phyloP scores from a whole-genome alignment of 2,797 vertebrate genomes.

The Peromyscus attwateri region DNA sequence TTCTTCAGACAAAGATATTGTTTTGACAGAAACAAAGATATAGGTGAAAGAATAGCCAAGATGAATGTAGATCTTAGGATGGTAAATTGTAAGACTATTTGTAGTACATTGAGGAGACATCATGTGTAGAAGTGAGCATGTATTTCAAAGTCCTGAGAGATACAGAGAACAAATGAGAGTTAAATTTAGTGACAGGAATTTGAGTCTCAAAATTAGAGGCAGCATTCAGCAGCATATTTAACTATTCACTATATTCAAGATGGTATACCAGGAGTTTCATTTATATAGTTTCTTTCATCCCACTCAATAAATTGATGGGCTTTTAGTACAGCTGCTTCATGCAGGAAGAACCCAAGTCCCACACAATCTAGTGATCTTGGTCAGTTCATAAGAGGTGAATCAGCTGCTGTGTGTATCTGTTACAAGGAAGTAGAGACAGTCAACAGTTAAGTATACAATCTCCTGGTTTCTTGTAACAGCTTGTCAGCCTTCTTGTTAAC shows the following conservation, averaged over 20 bases:
- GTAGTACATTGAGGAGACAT: neutral
- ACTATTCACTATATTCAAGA: neutral
- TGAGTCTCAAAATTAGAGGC: neutral
- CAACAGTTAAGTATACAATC: neutral
- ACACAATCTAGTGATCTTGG: neutral
- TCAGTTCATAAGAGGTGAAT: neutral
- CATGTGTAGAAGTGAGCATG: neutral
- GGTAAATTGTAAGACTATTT: neutral
- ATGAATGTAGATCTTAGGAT: neutral
- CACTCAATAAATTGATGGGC: too few species aligned
- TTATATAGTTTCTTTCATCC: neutral
- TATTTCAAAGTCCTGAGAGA: neutral
- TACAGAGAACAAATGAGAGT: neutral
- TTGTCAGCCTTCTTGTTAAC: constrained; percentile 61
- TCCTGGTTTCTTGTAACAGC: neutral
- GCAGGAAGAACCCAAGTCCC: neutral
- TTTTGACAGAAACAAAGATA: neutral
- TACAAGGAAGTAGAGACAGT: neutral
- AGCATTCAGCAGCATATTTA: neutral
- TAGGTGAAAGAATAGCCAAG: neutral
- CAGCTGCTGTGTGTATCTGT: neutral
- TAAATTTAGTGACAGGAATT: neutral
- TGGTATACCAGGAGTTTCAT: neutral
- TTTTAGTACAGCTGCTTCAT: neutral
- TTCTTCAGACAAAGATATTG: neutral